Evolutionary conservation across 2,113 vertebrate species (phyloP).

Genomic region (Trogon melanurus): DNA sequence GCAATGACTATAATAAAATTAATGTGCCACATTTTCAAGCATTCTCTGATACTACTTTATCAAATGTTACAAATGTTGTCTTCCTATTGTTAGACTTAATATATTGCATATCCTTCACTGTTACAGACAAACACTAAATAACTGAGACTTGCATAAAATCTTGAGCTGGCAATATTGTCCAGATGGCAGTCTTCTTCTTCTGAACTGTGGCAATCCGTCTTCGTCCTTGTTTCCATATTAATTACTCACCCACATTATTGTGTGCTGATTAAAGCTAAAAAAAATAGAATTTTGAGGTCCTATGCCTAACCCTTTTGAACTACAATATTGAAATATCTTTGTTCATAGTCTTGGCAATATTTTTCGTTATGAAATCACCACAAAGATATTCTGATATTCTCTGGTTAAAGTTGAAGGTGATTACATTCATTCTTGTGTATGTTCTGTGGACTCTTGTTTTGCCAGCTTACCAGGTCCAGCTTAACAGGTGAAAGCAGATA

Average conservation of each 20-base stretch:
- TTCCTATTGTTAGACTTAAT: constrained; percentile 6
- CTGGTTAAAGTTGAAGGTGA: neutral
- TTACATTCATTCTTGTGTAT: neutral
- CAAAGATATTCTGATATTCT: neutral
- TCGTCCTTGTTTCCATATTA: constrained; percentile 13
- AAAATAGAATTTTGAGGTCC: neutral
- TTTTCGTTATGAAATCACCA: neutral
- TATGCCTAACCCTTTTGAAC: neutral
- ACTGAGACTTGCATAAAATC: neutral
- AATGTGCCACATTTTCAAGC: neutral
- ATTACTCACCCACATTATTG: neutral
- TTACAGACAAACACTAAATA: neutral
- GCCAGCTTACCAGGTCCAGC: neutral
- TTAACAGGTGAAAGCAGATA: neutral
- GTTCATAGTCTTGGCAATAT: neutral
- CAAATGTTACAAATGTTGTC: neutral
- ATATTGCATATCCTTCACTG: neutral
- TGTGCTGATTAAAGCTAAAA: neutral
- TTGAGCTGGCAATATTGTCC: neutral
- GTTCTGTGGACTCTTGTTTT: neutral
- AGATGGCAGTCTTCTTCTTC: constrained; percentile 24
- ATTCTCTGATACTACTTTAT: neutral
- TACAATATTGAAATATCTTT: neutral
- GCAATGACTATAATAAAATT: neutral
- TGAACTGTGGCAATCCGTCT: constrained; percentile 9